Conservation (phyloP, 2,797 vertebrate genomes). For the Trachurus trachurus region DNA sequence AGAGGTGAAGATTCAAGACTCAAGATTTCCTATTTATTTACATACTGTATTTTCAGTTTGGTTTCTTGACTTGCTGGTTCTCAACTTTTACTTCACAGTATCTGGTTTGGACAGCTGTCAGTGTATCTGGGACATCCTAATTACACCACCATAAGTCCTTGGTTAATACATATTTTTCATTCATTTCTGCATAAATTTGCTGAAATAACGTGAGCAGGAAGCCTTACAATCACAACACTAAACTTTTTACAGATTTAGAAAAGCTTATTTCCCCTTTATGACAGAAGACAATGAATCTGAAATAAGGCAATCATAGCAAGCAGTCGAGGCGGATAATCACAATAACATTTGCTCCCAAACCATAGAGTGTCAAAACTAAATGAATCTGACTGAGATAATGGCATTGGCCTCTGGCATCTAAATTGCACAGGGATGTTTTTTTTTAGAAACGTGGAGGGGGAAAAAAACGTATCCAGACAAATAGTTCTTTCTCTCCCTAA, state of each 20-base stretch:
- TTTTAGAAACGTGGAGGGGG: slow-evolving; percentile 1
- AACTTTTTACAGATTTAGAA: background rate
- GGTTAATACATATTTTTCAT: background rate
- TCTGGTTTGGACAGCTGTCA: background rate
- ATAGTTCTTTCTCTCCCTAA: background rate
- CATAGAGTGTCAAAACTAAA: slow-evolving; percentile 5
- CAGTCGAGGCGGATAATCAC: background rate
- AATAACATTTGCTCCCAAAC: slow-evolving; percentile 1
- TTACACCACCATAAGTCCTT: background rate
- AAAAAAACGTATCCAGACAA: slow-evolving; percentile 8
- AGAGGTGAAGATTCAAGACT: background rate
- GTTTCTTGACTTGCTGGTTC: no score
- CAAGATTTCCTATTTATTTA: background rate
- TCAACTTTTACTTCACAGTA: background rate
- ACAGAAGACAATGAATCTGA: background rate
- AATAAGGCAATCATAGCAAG: slow-evolving; percentile 7
- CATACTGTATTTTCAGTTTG: background rate
- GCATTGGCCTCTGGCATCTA: background rate
- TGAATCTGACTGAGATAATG: slow-evolving; percentile 2
- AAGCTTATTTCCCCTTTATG: slow-evolving; percentile 1
- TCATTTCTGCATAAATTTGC: no score
- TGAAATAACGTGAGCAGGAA: background rate
- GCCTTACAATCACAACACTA: background rate
- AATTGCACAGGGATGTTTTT: background rate
- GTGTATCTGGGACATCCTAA: background rate